Percentiles rank a stretch among this genome's conserved stretches.
phyloP scores from a whole-genome alignment of 2,113 vertebrate species.

The Aptenodytes patagonicus region DNA sequence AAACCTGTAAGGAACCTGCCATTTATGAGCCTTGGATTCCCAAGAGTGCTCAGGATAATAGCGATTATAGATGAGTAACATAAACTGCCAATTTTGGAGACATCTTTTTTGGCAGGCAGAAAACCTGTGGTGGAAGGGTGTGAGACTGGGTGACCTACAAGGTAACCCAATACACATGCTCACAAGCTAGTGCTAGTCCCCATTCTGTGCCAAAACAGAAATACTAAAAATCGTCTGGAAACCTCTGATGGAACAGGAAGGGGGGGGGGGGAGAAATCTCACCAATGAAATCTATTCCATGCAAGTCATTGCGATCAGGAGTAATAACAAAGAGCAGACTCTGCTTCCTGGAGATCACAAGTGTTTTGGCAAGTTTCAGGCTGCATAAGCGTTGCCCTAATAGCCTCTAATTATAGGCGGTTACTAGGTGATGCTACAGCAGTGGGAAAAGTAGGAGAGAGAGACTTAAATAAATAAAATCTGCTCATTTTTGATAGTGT shows the following conservation, averaged over 20 bases:
- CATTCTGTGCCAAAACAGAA: background rate
- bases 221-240: background rate
- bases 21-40: background rate
- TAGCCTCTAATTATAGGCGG: background rate
- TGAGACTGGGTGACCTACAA: background rate
- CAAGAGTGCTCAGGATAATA: background rate
- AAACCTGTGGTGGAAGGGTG: background rate
- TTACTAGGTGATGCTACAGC: background rate
- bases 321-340: background rate
- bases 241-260: background rate
- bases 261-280: background rate
- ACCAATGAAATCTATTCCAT: background rate
- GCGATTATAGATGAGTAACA: background rate
- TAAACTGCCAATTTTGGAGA: background rate
- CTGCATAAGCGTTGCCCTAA: background rate
- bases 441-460: background rate
- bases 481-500: background rate
- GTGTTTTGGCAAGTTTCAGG: background rate
- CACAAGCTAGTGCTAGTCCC: background rate
- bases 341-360: background rate
- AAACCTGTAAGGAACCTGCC: background rate
- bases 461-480: background rate
- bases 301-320: background rate
- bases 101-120: background rate
- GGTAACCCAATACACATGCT: fast-evolving